phyloP scores from a whole-genome alignment of 1,140 invertebrate species.

The Pentalonia nigronervosa region DNA sequence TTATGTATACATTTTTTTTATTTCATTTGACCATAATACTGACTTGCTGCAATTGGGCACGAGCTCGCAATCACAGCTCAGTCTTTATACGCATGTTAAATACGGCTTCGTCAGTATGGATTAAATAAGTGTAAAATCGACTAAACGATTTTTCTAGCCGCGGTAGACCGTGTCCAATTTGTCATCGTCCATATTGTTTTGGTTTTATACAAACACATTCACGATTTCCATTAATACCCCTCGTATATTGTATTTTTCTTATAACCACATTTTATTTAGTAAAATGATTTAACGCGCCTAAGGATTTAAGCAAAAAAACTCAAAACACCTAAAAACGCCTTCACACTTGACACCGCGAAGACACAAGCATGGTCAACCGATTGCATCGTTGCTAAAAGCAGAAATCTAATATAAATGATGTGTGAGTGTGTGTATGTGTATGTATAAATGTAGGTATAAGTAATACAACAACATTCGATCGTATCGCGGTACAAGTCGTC shows the following conservation, averaged over 20 bases:
- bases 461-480: background rate
- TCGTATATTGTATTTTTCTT: background rate
- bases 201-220: background rate
- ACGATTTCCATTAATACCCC: background rate
- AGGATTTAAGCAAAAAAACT: background rate
- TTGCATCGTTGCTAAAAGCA: background rate
- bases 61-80: background rate
- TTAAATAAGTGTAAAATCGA: background rate
- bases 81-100: background rate
- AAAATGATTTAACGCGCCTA: background rate
- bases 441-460: background rate
- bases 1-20: background rate
- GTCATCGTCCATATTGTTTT: background rate
- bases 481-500: background rate
- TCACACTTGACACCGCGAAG: background rate
- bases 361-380: background rate
- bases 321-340: background rate
- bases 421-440: too few relatives aligned
- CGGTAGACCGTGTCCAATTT: constrained; percentile 31
- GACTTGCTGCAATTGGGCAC: background rate
- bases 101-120: background rate
- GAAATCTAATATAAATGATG: background rate
- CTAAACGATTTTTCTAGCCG: background rate
- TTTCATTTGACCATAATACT: background rate
- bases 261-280: background rate